These are phyloP conservation scores for Philereme transversata DNA, from an alignment of 2,888 invertebrate species.

Conservation along the genomic window DNA sequence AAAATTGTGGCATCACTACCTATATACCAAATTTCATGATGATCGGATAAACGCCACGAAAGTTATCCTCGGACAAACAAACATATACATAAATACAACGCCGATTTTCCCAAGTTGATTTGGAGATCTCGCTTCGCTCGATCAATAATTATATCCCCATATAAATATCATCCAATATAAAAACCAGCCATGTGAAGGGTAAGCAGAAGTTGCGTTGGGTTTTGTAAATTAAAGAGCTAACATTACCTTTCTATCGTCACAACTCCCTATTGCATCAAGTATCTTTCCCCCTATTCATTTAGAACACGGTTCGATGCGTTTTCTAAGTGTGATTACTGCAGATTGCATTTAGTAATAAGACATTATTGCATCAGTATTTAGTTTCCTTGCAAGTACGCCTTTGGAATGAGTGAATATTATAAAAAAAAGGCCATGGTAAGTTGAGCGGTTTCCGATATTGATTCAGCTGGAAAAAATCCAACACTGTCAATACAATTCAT, in stretches of 20 bases:
- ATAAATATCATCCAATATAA: too few species aligned
- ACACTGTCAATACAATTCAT: neutral
- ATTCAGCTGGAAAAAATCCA: neutral
- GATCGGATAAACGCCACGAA: too few species aligned
- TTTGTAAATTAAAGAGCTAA: slow-evolving; percentile 1
- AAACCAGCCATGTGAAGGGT: too few species aligned
- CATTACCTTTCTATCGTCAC: slow-evolving; percentile 13
- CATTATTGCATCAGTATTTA: slow-evolving; percentile 8
- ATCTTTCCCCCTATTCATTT: slow-evolving; percentile 17
- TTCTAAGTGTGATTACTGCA: slow-evolving; percentile 24
- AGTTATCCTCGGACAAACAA: too few species aligned
- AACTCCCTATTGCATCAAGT: slow-evolving; percentile 9
- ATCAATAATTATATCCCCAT: too few species aligned
- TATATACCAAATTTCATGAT: too few species aligned
- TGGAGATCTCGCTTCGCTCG: too few species aligned
- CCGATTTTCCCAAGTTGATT: too few species aligned
- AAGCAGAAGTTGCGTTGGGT: neutral
- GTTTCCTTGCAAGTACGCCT: slow-evolving; percentile 6
- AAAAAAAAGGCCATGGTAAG: neutral
- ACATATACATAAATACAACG: too few species aligned
- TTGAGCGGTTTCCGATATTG: neutral
- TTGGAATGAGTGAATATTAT: slow-evolving; percentile 1
- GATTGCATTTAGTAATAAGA: slow-evolving; percentile 21
- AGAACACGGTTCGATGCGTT: slow-evolving; percentile 19
- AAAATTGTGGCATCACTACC: too few species aligned